Percentiles rank a stretch among this genome's conserved stretches.
phyloP scores from a whole-genome alignment of 2,113 vertebrate species.

The Aleadryas rufinucha region DNA sequence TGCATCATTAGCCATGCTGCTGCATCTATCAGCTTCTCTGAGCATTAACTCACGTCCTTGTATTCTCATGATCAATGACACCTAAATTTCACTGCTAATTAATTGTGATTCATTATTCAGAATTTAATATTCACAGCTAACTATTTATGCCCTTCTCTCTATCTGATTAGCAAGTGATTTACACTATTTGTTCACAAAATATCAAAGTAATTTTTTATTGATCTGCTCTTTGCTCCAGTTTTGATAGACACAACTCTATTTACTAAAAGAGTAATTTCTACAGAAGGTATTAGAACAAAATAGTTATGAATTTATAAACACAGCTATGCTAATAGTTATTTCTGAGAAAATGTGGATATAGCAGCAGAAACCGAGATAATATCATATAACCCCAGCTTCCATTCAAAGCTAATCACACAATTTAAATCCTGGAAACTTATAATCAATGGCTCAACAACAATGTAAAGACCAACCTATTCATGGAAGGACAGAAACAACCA shows the following conservation, averaged over 20 bases:
- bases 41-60: not conserved
- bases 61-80: not conserved
- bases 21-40: not conserved
- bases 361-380: not conserved
- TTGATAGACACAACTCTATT: not conserved
- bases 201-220: not conserved
- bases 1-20: not conserved
- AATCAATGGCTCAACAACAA: not conserved
- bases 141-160: not conserved
- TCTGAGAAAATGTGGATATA: not conserved
- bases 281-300: not conserved
- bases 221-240: not conserved
- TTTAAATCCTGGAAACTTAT: not conserved
- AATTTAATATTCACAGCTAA: not conserved
- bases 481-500: not conserved
- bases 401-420: not conserved
- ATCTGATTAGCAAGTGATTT: not conserved
- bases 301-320: not conserved
- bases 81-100: not conserved
- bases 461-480: not conserved
- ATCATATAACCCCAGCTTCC: not conserved
- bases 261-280: not conserved
- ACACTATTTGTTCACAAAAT: not conserved
- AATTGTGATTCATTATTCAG: not conserved
- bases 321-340: not conserved